phyloP scores from a whole-genome alignment of 1,140 invertebrate species.

The Penaeus indicus region DNA sequence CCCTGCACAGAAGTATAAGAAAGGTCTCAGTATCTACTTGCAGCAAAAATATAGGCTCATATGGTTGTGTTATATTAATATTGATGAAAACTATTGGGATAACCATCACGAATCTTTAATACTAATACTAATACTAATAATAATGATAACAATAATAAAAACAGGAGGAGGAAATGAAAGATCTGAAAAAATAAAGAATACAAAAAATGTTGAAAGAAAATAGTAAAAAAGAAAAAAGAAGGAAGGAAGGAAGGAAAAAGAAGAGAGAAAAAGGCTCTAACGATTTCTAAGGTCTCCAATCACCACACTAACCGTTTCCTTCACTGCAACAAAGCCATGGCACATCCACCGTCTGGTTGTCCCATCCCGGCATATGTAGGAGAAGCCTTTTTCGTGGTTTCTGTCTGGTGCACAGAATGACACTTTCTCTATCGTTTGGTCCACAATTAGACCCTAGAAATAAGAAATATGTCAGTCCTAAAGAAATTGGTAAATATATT shows the following conservation, averaged over 20 bases:
- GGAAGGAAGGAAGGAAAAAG: background rate
- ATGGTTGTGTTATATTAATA: background rate
- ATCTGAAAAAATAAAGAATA: too few species aligned
- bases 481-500: too few species aligned
- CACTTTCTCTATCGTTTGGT: slow-evolving; percentile 99
- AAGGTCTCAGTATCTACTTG: background rate
- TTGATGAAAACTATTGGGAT: too few species aligned
- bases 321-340: slow-evolving; percentile 96
- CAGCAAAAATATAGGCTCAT: background rate
- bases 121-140: background rate
- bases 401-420: slow-evolving; percentile 99
- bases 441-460: slow-evolving; percentile 90
- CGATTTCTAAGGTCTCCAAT: background rate
- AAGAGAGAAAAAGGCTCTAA: background rate
- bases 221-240: background rate
- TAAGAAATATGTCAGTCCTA: too few species aligned
- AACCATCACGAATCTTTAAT: too few species aligned
- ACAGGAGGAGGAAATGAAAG: too few species aligned
- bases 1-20: slow-evolving; percentile 76
- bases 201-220: background rate
- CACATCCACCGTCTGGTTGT: slow-evolving; percentile 97
- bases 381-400: slow-evolving; percentile 98
- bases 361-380: slow-evolving; percentile 90
- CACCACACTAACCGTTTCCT: slow-evolving; percentile 83
- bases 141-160: background rate